These are phyloP conservation scores for Parauchenoglanis punctatus DNA, from an alignment of 2,797 vertebrate species.

Conservation along the genomic window DNA sequence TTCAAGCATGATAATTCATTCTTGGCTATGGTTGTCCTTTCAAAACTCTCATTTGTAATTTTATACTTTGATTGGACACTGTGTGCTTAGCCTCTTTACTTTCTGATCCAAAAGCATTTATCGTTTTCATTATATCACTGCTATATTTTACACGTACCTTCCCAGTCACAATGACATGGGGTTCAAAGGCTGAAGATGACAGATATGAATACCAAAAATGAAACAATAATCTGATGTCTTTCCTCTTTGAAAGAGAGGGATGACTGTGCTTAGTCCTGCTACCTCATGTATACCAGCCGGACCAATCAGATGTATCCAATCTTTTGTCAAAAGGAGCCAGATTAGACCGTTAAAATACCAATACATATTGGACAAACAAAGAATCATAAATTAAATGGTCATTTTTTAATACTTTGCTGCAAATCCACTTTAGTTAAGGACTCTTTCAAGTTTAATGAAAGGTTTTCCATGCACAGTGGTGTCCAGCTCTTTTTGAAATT, in stretches of 20 bases:
- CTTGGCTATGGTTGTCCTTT: neutral
- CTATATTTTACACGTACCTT: no score
- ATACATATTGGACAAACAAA: neutral
- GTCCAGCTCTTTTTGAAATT: neutral
- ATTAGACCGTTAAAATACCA: neutral
- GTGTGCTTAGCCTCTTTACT: neutral
- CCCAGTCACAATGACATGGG: no score
- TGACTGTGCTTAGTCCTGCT: neutral
- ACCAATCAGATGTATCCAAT: neutral
- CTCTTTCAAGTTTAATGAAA: neutral
- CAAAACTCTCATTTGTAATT: neutral
- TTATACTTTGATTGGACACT: neutral
- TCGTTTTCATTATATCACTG: no score
- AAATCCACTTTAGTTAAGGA: neutral
- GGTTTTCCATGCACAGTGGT: neutral
- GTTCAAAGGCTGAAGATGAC: no score
- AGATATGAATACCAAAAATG: no score
- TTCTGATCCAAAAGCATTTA: neutral
- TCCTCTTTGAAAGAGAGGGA: no score
- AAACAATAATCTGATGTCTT: no score
- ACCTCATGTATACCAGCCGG: neutral
- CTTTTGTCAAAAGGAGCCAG: neutral
- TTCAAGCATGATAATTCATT: neutral
- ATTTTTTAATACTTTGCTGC: neutral
- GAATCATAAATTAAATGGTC: neutral